Evolutionary conservation across 1,140 invertebrate species (phyloP), one percentile per base, ranked within the genome.

Genomic region (Cyclargus thomasi): DNA sequence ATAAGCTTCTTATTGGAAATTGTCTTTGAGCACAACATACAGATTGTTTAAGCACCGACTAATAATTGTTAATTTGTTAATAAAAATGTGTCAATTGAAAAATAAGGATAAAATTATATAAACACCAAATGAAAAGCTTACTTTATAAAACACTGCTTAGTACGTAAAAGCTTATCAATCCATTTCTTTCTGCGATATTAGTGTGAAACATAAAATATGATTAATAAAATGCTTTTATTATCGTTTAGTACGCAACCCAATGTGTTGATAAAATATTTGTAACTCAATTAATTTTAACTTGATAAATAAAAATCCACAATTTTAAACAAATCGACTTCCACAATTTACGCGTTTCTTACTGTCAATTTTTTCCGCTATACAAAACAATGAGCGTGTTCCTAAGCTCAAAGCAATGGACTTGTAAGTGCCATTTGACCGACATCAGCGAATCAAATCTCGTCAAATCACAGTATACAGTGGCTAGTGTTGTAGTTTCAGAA

Each of bases 291-390:
- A 47, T 14, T 47, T 14, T 8, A 39, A 6, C 4, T 47, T 47
- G 14, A 8, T 47, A 47, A 47, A 47, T 47, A 47, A 16, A 29
- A 3, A 29, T 29, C 14, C 39, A 47, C 39, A 47, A 59, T 21
- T 57, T 57, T 57, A 57, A 55, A 55, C n/a, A 55, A 18, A 55
- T 55, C n/a, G 18, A 22, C 55, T 20, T 8, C 55, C 39, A 47
- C 39, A 47, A 47, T 47, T 47, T 59, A 59, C 55, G 55, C 55
- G 55, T 59, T 20, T 59, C 55, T 55, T 59, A 11, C 55, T 59
- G 55, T 59, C 55, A 59, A 59, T 59, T 59, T 59, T 59, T 59
- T 57, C 55, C 55, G 55, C 55, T 59, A 59, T 21, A 59, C 55
- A 59, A 59, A 59, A 59, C 55, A 59, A 59, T 29, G 8, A 4